These are phyloP conservation scores for Habroteleia sp. DNA, from an alignment of 2,888 invertebrate genomes.

Conservation along the genomic window DNA sequence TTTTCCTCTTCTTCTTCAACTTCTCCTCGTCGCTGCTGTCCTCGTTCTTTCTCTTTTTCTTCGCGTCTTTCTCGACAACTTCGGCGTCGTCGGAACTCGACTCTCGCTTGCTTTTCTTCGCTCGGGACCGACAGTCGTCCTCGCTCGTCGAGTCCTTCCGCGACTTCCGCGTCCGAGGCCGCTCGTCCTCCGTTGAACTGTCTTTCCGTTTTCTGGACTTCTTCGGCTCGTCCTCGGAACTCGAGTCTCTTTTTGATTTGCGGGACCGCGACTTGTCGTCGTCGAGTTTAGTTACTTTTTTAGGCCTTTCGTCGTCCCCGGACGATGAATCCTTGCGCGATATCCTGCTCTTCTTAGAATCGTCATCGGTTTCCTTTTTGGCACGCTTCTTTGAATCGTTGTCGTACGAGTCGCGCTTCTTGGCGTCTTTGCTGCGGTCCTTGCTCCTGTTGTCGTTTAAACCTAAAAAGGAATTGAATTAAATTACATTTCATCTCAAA, in stretches of 20 bases:
- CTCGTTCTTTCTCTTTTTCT: constrained; percentile 85
- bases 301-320: constrained; percentile 76
- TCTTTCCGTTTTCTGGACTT: constrained; percentile 85
- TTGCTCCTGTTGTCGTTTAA: constrained; percentile 80
- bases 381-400: constrained; percentile 80
- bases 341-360: constrained; percentile 74
- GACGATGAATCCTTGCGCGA: constrained; percentile 77
- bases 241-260: constrained; percentile 82
- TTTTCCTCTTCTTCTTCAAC: constrained; percentile 82
- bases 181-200: constrained; percentile 84
- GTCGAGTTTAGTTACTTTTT: constrained; percentile 71
- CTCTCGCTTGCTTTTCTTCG: constrained; percentile 74
- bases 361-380: constrained; percentile 81
- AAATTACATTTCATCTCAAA: too few species aligned
- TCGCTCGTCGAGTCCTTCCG: constrained; percentile 78
- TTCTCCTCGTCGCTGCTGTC: constrained; percentile 84
- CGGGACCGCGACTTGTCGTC: constrained; percentile 80
- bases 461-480: too few species aligned
- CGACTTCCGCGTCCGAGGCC: constrained; percentile 82
- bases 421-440: constrained; percentile 78
- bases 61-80: constrained; percentile 84
- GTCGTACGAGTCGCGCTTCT: constrained; percentile 79
- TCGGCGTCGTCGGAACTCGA: constrained; percentile 85
- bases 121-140: constrained; percentile 74
- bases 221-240: constrained; percentile 84